Conservation (phyloP, 2,797 vertebrate genomes). For the Mormyrus hasselquistii region DNA sequence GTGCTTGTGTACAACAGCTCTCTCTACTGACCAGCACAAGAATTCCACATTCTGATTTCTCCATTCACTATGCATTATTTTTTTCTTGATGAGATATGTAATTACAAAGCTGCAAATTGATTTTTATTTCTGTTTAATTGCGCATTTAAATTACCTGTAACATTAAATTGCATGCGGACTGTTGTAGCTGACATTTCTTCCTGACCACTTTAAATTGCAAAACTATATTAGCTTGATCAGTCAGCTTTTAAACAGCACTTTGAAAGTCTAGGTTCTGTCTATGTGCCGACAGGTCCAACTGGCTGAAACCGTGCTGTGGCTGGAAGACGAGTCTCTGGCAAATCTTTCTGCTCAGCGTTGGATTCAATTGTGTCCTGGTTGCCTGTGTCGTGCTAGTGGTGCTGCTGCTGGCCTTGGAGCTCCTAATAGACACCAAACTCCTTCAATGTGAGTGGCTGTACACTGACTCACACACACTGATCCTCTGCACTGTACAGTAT, state of each 20-base stretch:
- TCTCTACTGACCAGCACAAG: neutral
- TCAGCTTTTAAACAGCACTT: neutral
- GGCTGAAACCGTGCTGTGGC: slow-evolving; percentile 97
- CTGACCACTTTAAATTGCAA: neutral
- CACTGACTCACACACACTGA: slow-evolving; percentile 67
- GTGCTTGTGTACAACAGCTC: neutral
- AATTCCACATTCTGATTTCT: neutral
- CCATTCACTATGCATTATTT: neutral
- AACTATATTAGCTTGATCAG: neutral
- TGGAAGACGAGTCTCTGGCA: slow-evolving; percentile 92
- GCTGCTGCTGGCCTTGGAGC: slow-evolving; percentile 89
- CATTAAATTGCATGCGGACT: neutral
- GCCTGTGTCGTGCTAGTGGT: slow-evolving; percentile 94
- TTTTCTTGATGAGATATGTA: neutral
- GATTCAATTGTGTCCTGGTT: slow-evolving; percentile 97
- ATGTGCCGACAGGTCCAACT: slow-evolving; percentile 77
- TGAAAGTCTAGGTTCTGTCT: slow-evolving; percentile 12
- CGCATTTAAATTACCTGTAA: neutral
- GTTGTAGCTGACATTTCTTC: neutral
- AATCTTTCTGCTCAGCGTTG: slow-evolving; percentile 90
- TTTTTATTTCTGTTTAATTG: neutral
- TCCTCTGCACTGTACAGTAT: neutral
- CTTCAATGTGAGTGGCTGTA: slow-evolving; percentile 86
- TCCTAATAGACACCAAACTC: slow-evolving; percentile 95
- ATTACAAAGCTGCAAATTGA: neutral